These are phyloP conservation scores for Drosophila macrospina DNA, from an alignment of 2,888 invertebrate genomes.

Conservation along the genomic window DNA sequence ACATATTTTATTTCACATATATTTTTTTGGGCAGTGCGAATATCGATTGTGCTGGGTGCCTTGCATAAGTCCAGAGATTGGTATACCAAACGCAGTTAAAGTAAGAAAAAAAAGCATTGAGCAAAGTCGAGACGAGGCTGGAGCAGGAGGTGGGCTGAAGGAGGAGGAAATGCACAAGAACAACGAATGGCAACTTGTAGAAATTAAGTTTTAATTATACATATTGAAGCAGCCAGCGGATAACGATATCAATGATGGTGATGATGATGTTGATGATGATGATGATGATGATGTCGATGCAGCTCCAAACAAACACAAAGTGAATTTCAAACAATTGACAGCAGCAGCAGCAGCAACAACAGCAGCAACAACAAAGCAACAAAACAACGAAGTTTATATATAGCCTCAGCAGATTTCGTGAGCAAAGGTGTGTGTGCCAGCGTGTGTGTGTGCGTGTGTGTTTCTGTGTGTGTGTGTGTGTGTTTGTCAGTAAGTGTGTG, in stretches of 20 bases:
- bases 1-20: slow-evolving; percentile 10
- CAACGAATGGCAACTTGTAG: slow-evolving; percentile 56
- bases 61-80: slow-evolving; percentile 81
- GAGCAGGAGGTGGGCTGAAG: background rate
- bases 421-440: slow-evolving; percentile 31
- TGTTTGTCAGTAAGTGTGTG: slow-evolving; percentile 40
- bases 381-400: slow-evolving; percentile 56
- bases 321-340: slow-evolving; percentile 52
- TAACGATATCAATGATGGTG: slow-evolving; percentile 16
- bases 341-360: slow-evolving; percentile 16
- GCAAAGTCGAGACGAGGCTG: background rate
- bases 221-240: slow-evolving; percentile 45
- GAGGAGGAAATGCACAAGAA: slow-evolving; percentile 51
- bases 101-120: background rate
- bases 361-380: slow-evolving; percentile 6
- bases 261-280: slow-evolving; percentile 27
- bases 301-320: slow-evolving; percentile 36
- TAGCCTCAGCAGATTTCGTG: slow-evolving; percentile 45
- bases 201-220: slow-evolving; percentile 71
- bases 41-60: slow-evolving; percentile 81
- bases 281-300: slow-evolving; percentile 27
- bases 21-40: slow-evolving; percentile 67
- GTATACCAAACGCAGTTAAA: slow-evolving; percentile 55
- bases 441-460: slow-evolving; percentile 8
- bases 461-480: slow-evolving; percentile 32